Base-by-base conservation (phyloP, 1,140 invertebrate genomes). In the Drosophila kikkawai region DNA sequence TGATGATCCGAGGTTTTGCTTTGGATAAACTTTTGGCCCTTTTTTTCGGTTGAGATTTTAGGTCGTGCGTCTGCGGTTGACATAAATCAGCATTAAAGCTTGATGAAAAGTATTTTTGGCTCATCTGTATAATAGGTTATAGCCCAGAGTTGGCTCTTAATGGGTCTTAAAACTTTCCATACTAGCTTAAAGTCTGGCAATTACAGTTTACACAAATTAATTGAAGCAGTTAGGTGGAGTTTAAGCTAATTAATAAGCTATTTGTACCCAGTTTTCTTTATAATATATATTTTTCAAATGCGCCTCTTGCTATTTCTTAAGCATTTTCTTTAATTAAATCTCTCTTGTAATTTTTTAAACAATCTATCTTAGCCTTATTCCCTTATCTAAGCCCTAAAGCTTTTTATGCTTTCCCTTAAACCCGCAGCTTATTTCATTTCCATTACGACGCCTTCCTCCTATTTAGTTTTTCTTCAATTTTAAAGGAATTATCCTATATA, bases 11-110 rank as follows among this genome's bases (percentile, higher is more conserved):
- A 68, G 78, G 69, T 69, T 82, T 71, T 50, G 37, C 76, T 41
- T 34, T 69, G 76, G 74, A 75, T 67, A 80, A 88, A 84, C 77
- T 87, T 73, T 88, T 80, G 78, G 67, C 73, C 83, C 66, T 79
- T 78, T 70, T 51, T 55, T 68, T 48, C 6, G 42, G 22, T 42
- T 0, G 9, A 7, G 63, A n/a, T 45, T 55, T 55, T 9, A 48
- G 55, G 32, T 15, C 48, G 34, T 77, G 75, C 42, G 37, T 58
- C 75, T 90, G 85, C 53, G 80, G 77, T 70, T 90, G 84, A 78
- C 84, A 88, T 88, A 90, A 90, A 88, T 88, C 84, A 84, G 79
- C 74, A 79, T 81, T 88, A 75, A 84, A 78, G 83, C 77, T 26
- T 78, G 73, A 80, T 83, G 84, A 87, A 88, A 80, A 79, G 79